These are phyloP conservation scores for Sicus ferrugineus DNA, from an alignment of 2,888 invertebrate genomes.

Conservation along the genomic window DNA sequence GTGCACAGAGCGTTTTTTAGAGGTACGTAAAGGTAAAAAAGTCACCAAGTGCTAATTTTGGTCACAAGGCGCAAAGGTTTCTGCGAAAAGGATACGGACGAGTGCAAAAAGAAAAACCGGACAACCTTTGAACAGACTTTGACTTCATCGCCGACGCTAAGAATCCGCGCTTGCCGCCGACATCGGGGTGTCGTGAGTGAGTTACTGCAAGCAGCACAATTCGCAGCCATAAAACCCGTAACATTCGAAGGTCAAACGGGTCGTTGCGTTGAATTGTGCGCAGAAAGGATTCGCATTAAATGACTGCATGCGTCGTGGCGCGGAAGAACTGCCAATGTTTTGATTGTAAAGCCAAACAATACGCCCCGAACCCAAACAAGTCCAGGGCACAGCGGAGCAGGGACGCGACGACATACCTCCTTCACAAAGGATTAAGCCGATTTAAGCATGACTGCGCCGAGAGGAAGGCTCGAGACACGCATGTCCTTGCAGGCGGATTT, in stretches of 20 bases:
- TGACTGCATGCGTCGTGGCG: background rate
- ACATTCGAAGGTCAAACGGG: conserved; percentile 9
- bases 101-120: background rate
- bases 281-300: conserved; percentile 20
- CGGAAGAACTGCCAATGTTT: conserved; percentile 56
- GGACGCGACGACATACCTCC: conserved; percentile 27
- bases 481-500: background rate
- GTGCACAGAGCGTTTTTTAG: background rate
- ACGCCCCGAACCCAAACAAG: conserved; percentile 49
- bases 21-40: background rate
- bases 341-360: conserved; percentile 59
- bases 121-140: background rate
- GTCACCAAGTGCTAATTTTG: background rate
- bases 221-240: conserved; percentile 12
- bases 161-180: background rate
- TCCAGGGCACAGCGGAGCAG: background rate
- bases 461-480: background rate
- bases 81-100: background rate
- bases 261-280: background rate
- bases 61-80: conserved; percentile 5
- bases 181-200: background rate
- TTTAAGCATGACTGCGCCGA: conserved; percentile 41
- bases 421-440: conserved; percentile 54
- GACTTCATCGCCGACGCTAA: background rate
- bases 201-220: too few relatives aligned